Conservation (phyloP, 2,113 vertebrate genomes). For the Turnix velox region DNA sequence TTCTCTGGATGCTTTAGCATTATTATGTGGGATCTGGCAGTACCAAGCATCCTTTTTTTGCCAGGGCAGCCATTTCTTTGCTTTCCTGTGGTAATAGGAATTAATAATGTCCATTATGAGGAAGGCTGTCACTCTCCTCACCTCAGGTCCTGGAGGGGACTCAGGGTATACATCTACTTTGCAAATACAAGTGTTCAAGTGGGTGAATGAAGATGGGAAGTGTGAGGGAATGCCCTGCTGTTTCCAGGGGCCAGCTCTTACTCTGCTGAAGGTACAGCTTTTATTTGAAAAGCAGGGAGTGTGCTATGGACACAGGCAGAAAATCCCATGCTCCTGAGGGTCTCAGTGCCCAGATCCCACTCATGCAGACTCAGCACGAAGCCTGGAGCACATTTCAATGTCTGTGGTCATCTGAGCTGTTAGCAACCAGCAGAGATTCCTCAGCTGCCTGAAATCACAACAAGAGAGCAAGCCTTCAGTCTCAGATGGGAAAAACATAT, state of each 20-base stretch:
- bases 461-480: neutral
- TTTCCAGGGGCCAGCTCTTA: neutral
- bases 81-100: neutral
- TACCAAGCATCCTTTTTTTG: neutral
- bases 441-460: neutral
- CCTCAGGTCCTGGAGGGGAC: neutral
- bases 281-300: neutral
- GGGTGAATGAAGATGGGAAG: neutral
- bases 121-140: neutral
- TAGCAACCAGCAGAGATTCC: neutral
- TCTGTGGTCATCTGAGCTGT: neutral
- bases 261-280: rapidly evolving
- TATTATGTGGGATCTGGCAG: neutral
- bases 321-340: neutral
- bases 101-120: neutral
- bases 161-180: neutral
- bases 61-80: neutral
- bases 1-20: neutral
- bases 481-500: neutral
- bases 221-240: rapidly evolving
- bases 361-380: neutral
- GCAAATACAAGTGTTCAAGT: neutral
- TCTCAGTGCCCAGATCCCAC: neutral
- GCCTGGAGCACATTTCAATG: neutral
- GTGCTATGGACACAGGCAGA: neutral